These are phyloP conservation scores for Chanos chanos DNA, from an alignment of 2,797 vertebrate genomes.

Conservation along the genomic window DNA sequence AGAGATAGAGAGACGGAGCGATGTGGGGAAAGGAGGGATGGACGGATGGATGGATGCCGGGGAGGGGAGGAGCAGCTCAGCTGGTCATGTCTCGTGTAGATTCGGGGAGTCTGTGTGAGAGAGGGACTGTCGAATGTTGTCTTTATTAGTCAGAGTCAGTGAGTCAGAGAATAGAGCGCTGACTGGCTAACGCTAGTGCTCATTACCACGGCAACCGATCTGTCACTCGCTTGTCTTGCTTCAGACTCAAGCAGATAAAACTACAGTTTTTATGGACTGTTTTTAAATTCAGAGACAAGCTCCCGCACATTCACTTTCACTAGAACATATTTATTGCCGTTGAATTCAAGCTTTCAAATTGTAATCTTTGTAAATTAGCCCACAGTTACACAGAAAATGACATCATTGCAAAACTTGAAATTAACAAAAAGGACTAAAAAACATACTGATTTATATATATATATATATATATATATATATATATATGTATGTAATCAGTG, in stretches of 20 bases:
- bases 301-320: too few relatives aligned
- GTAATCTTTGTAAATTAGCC: too few relatives aligned
- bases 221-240: too few relatives aligned
- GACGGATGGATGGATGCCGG: slow-evolving; percentile 28
- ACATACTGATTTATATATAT: neutral
- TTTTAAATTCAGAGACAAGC: too few relatives aligned
- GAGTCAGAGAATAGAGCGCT: slow-evolving; percentile 66
- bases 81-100: slow-evolving; percentile 39
- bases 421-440: slow-evolving; percentile 23
- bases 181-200: slow-evolving; percentile 69
- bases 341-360: too few relatives aligned
- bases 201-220: slow-evolving; percentile 72
- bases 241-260: too few relatives aligned
- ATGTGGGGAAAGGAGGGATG: slow-evolving; percentile 6
- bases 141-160: slow-evolving; percentile 73
- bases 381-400: too few relatives aligned
- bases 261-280: too few relatives aligned
- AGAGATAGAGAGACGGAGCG: neutral
- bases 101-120: slow-evolving; percentile 5
- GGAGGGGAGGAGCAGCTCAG: slow-evolving; percentile 26
- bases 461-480: neutral
- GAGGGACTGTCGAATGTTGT: slow-evolving; percentile 72
- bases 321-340: too few relatives aligned
- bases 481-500: neutral
- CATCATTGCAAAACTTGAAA: too few relatives aligned